Percentiles rank a stretch among this genome's conserved stretches.
These are phyloP conservation scores for Hirtodrosophila duncani DNA, from an alignment of 2,888 invertebrate genomes.

Conservation along the genomic window DNA sequence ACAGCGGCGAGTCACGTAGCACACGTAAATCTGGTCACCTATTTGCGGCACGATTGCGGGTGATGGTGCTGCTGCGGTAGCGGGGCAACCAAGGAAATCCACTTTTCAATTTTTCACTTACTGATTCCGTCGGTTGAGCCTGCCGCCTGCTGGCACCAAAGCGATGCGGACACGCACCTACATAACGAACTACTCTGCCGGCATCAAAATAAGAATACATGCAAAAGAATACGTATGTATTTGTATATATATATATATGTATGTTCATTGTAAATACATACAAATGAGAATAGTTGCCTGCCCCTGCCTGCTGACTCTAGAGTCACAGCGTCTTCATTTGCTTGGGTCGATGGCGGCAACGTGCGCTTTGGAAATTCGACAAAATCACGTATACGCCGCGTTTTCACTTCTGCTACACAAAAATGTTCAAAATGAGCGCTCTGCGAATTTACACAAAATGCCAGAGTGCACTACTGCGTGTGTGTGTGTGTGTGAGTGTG, in stretches of 20 bases:
- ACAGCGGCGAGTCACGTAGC: constrained; percentile 67
- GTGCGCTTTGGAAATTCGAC: constrained; percentile 65
- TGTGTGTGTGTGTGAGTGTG: constrained; percentile 9
- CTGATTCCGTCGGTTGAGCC: constrained; percentile 33
- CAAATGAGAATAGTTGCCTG: constrained; percentile 25
- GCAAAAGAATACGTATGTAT: too few relatives aligned
- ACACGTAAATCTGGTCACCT: constrained; percentile 66
- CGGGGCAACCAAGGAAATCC: constrained; percentile 37
- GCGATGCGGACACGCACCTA: constrained; percentile 50
- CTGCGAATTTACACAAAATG: constrained; percentile 54
- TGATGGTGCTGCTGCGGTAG: constrained; percentile 5
- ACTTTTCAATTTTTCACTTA: constrained; percentile 73
- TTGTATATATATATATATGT: constrained; percentile 21
- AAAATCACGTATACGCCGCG: constrained; percentile 68
- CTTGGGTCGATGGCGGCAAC: constrained; percentile 26
- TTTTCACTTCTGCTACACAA: constrained; percentile 61
- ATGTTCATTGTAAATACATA: too few relatives aligned
- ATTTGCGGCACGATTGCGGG: too few relatives aligned
- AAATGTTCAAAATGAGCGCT: constrained; percentile 52
- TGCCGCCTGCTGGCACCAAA: not conserved
- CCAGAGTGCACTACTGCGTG: constrained; percentile 13
- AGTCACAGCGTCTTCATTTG: constrained; percentile 28
- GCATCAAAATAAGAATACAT: too few relatives aligned
- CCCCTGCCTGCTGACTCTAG: not conserved
- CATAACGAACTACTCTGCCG: constrained; percentile 69